phyloP scores from a whole-genome alignment of 2,797 vertebrate species.

The Serranus cabrilla region DNA sequence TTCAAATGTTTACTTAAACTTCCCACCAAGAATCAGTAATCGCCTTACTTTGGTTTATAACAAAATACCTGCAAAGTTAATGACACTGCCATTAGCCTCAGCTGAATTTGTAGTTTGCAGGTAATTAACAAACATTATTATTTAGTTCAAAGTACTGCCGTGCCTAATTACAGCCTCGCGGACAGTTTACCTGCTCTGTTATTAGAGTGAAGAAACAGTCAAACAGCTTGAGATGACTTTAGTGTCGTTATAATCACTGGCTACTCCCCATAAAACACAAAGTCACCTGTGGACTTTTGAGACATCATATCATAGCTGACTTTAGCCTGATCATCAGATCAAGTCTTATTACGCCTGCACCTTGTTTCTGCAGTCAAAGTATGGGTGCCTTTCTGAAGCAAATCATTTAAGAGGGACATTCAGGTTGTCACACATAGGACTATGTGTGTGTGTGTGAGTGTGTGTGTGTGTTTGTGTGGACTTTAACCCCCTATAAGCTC shows the following conservation, averaged over 20 bases:
- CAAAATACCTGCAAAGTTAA: not conserved
- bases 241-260: slow-evolving; percentile 46
- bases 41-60: not conserved
- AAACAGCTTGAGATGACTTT: slow-evolving; percentile 44
- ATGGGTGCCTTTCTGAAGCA: not conserved
- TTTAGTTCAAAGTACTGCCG: not conserved
- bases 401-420: slow-evolving; percentile 23
- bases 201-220: slow-evolving; percentile 13
- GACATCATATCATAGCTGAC: slow-evolving; percentile 12
- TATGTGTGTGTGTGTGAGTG: not conserved
- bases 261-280: slow-evolving; percentile 27
- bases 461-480: slow-evolving; percentile 22
- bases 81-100: not conserved
- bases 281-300: slow-evolving; percentile 27
- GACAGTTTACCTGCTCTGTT: slow-evolving; percentile 7
- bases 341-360: slow-evolving; percentile 11
- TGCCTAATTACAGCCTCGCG: not conserved
- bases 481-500: slow-evolving; percentile 43
- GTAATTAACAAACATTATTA: not conserved
- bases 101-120: not conserved
- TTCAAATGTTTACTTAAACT: too few species aligned
- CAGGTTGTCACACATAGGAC: not conserved
- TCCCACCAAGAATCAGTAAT: not conserved
- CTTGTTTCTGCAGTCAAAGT: slow-evolving; percentile 18
- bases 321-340: slow-evolving; percentile 1